A percentile compares a stretch with the other conserved stretches of the same genome.
Conservation (phyloP, 37 sponge, comb jelly and placozoan species). For the Petrosia ficiformis region DNA sequence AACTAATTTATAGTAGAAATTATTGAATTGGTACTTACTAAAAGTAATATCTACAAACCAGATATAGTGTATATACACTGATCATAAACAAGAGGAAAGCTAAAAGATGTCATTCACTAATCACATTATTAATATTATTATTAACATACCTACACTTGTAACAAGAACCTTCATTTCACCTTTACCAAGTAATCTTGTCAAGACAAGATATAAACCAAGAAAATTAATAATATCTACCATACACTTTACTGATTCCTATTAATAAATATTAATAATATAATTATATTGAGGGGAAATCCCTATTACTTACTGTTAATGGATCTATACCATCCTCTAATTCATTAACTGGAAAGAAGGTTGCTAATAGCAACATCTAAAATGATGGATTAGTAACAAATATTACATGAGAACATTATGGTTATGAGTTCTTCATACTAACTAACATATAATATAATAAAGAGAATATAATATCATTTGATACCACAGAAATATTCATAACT, state of each 20-base stretch:
- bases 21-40: too few relatives aligned
- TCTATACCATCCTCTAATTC: constrained; percentile 32
- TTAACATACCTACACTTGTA: constrained; percentile 76
- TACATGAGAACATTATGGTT: background rate
- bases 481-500: too few relatives aligned
- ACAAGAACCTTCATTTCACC: constrained; percentile 81
- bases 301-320: constrained; percentile 15
- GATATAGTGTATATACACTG: background rate
- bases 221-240: constrained; percentile 85
- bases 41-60: background rate
- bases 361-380: constrained; percentile 79
- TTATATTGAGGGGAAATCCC: background rate
- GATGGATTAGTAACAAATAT: background rate
- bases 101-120: too few relatives aligned
- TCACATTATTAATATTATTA: background rate
- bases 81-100: too few relatives aligned
- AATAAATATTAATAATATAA: background rate
- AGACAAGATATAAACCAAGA: constrained; percentile 73
- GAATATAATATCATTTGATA: too few relatives aligned
- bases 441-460: too few relatives aligned
- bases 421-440: too few relatives aligned
- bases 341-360: constrained; percentile 77
- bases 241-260: constrained; percentile 65
- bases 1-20: too few relatives aligned
- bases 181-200: constrained; percentile 66